Percentiles rank a stretch among this genome's conserved stretches.
Evolutionary conservation across 2,888 invertebrate genomes (phyloP).

Genomic region (Ormyrus labotus): DNA sequence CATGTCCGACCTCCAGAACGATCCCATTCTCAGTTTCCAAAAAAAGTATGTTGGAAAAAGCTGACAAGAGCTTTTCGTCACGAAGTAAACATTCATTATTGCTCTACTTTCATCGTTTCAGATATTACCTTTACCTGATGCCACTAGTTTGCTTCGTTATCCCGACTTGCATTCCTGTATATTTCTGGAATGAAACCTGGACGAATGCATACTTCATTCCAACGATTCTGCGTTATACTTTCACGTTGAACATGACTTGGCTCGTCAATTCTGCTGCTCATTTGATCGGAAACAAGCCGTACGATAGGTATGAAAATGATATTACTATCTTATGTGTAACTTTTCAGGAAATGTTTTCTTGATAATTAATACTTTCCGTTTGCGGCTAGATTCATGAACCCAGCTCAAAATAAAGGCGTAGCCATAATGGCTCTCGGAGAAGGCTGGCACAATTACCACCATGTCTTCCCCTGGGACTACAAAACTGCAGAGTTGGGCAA

Average conservation of each 20-base stretch:
- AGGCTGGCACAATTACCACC: conserved; percentile 94
- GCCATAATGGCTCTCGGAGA: conserved; percentile 87
- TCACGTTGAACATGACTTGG: conserved; percentile 91
- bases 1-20: conserved; percentile 89
- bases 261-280: conserved; percentile 93
- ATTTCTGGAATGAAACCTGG: conserved; percentile 84
- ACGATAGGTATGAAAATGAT: conserved; percentile 79
- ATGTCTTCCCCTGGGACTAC: conserved; percentile 95
- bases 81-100: background rate
- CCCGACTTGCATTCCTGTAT: conserved; percentile 84
- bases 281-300: conserved; percentile 84
- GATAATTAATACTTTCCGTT: background rate
- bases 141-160: conserved; percentile 83
- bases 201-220: conserved; percentile 82
- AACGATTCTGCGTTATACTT: conserved; percentile 83
- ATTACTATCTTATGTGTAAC: background rate
- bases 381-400: conserved; percentile 82
- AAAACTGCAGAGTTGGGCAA: conserved; percentile 93
- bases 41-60: conserved; percentile 80
- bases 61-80: background rate
- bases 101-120: conserved; percentile 64
- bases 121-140: conserved; percentile 83
- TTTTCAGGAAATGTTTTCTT: no score
- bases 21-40: conserved; percentile 91
- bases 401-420: conserved; percentile 86